phyloP scores from a whole-genome alignment of 2,888 invertebrate genomes.

The Latrodectus elegans region DNA sequence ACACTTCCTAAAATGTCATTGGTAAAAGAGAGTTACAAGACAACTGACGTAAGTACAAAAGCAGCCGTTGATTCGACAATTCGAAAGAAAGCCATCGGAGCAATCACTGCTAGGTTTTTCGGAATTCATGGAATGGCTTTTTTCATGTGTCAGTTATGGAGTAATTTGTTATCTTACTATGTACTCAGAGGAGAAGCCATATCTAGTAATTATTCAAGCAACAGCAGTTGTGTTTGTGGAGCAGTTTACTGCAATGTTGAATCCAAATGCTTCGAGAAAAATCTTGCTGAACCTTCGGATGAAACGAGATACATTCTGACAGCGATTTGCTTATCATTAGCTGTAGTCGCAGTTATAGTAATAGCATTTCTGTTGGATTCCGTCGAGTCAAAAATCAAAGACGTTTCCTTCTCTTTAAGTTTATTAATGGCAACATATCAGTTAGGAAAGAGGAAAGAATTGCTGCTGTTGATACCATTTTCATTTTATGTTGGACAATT shows the following conservation, averaged over 20 bases:
- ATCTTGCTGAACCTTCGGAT: slow-evolving; percentile 86
- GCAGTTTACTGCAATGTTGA: slow-evolving; percentile 43
- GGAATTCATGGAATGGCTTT: slow-evolving; percentile 99
- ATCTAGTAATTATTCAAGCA: not conserved
- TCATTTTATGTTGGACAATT: slow-evolving; percentile 98
- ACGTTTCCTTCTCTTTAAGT: not conserved
- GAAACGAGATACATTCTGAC: slow-evolving; percentile 91
- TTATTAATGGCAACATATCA: slow-evolving; percentile 90
- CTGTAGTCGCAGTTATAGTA: slow-evolving; percentile 88
- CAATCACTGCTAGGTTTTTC: slow-evolving; percentile 96
- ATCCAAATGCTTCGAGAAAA: slow-evolving; percentile 73
- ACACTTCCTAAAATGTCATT: not conserved
- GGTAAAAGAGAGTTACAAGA: not conserved
- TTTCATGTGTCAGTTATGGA: slow-evolving; percentile 97
- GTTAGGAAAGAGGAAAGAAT: slow-evolving; percentile 92
- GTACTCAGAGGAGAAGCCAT: slow-evolving; percentile 70
- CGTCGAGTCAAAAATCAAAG: slow-evolving; percentile 77
- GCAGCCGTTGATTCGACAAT: not conserved
- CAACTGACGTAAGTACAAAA: slow-evolving; percentile 2
- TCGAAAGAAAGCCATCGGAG: slow-evolving; percentile 78
- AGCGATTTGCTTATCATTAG: slow-evolving; percentile 90
- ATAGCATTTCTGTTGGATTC: slow-evolving; percentile 93
- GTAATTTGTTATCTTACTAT: slow-evolving; percentile 92
- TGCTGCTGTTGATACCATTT: slow-evolving; percentile 93
- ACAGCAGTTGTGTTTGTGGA: slow-evolving; percentile 37